These are phyloP conservation scores for Anagyrus pseudococci DNA, from an alignment of 2,888 invertebrate genomes.

Conservation along the genomic window DNA sequence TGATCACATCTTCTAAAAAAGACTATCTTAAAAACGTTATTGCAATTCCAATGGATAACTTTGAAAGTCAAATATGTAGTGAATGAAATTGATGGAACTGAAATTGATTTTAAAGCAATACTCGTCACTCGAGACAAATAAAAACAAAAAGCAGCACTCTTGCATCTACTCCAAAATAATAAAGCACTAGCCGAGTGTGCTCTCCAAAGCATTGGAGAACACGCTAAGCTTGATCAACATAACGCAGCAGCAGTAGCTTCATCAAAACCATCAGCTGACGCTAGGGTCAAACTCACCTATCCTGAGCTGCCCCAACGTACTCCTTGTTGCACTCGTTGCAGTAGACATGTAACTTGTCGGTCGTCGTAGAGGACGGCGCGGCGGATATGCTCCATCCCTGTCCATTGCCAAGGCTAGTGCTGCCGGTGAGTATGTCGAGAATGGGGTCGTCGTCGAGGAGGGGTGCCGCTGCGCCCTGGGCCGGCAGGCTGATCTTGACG, in stretches of 20 bases:
- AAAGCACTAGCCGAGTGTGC: background rate
- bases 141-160: background rate
- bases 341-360: constrained; percentile 53
- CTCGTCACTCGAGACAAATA: no score
- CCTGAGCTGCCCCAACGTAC: constrained; percentile 36
- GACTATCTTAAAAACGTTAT: no score
- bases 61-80: no score
- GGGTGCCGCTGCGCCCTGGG: constrained; percentile 40
- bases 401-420: constrained; percentile 62
- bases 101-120: no score
- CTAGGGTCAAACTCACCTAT: constrained; percentile 26
- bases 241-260: background rate
- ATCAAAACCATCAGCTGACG: background rate
- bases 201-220: no score
- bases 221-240: constrained; percentile 3
- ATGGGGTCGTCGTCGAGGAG: constrained; percentile 70
- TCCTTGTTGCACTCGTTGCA: constrained; percentile 56
- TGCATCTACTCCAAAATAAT: background rate
- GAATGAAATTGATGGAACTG: no score
- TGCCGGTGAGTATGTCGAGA: constrained; percentile 79
- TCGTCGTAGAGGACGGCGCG: constrained; percentile 38
- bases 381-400: constrained; percentile 57
- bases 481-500: constrained; percentile 67
- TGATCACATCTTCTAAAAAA: no score
- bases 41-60: no score